Percentiles rank a stretch among this genome's conserved stretches.
Evolutionary conservation across 2,888 invertebrate species (phyloP).

Genomic region (Psococerastis gibbosa): DNA sequence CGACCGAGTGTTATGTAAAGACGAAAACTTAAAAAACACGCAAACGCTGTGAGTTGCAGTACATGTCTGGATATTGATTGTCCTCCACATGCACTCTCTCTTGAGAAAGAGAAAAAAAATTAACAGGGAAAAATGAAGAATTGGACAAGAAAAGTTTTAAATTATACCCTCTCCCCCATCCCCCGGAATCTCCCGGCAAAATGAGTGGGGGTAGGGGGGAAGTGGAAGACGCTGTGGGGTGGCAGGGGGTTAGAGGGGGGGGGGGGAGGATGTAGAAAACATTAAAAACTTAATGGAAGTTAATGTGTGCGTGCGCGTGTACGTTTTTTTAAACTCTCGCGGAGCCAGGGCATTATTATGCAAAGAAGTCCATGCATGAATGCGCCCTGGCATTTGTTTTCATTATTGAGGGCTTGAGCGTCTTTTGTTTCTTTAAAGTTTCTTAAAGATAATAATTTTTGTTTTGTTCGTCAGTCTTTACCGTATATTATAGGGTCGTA

Average conservation of each 20-base stretch:
- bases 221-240: neutral
- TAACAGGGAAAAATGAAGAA: constrained; percentile 8
- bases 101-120: constrained; percentile 1
- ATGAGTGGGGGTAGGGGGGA: constrained; percentile 9
- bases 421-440: neutral
- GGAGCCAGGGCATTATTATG: constrained; percentile 5
- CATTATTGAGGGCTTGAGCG: constrained; percentile 2
- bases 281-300: constrained; percentile 11
- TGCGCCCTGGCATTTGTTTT: constrained; percentile 8
- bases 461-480: neutral
- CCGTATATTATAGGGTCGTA: too few species aligned
- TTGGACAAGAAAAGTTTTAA: constrained; percentile 11
- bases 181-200: constrained; percentile 4
- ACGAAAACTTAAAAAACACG: too few species aligned
- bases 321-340: constrained; percentile 7
- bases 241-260: neutral
- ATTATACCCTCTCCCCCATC: constrained; percentile 10
- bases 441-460: neutral
- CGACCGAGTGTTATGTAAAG: too few species aligned
- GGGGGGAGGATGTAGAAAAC: constrained; percentile 10
- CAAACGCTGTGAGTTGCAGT: too few species aligned
- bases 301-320: constrained; percentile 10
- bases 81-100: too few species aligned
- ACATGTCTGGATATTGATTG: too few species aligned
- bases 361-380: constrained; percentile 10